A percentile compares a stretch with the other conserved stretches of the same genome.
phyloP scores from a whole-genome alignment of 2,888 invertebrate genomes.

The Brenthis ino region DNA sequence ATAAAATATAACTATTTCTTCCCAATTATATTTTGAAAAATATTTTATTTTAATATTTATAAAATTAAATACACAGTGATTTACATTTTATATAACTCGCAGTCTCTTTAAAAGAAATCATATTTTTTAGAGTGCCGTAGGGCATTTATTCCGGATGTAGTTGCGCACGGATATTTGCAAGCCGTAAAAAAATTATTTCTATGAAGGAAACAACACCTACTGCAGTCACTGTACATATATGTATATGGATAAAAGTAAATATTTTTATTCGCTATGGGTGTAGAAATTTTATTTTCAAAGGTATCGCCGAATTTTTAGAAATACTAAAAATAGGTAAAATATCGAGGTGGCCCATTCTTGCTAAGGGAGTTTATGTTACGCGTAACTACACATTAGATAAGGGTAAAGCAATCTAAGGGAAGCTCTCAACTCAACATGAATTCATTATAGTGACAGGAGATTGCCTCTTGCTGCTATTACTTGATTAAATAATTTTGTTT shows the following conservation, averaged over 20 bases:
- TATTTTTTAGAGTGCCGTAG: constrained; percentile 5
- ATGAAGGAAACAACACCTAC: background rate
- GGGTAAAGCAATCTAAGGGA: constrained; percentile 27
- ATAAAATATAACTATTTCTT: no score
- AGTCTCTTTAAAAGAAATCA: constrained; percentile 7
- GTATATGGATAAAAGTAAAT: no score
- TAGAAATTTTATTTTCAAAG: no score
- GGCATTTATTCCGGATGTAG: constrained; percentile 11
- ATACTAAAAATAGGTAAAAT: constrained; percentile 3
- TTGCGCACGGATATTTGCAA: background rate
- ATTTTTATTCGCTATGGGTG: no score
- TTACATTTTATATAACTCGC: constrained; percentile 5
- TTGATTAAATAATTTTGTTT: constrained; percentile 12
- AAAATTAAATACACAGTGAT: no score
- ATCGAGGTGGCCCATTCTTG: constrained; percentile 11
- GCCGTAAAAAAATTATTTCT: constrained; percentile 3
- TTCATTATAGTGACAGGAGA: constrained; percentile 17
- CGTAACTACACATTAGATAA: constrained; percentile 35
- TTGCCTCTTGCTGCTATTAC: constrained; percentile 13
- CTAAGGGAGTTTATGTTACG: constrained; percentile 32
- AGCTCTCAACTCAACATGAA: constrained; percentile 18
- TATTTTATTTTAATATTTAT: no score
- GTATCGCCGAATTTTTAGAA: background rate
- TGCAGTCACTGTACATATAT: no score
- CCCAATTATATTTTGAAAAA: no score